Percentiles rank a stretch among this genome's conserved stretches.
These are phyloP conservation scores for Heloderma charlesbogerti DNA, from an alignment of 2,113 vertebrate species.

Conservation along the genomic window DNA sequence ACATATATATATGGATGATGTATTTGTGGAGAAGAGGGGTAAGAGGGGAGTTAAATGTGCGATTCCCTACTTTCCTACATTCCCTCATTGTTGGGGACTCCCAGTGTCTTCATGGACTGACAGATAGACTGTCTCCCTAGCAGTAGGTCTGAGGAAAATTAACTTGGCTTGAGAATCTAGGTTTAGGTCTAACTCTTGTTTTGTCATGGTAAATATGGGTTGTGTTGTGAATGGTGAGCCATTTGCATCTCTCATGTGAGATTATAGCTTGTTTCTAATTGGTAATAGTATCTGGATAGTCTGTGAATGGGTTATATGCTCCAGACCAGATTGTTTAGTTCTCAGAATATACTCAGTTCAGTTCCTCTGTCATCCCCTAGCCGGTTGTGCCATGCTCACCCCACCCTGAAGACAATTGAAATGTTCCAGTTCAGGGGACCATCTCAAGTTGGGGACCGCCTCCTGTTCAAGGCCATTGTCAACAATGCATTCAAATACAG, in stretches of 20 bases:
- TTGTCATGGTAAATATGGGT: not conserved
- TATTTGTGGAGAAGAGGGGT: not conserved
- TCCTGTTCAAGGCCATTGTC: constrained; percentile 94
- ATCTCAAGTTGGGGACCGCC: constrained; percentile 92
- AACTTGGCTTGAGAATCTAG: not conserved
- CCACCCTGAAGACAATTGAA: constrained; percentile 92
- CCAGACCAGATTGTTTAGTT: not conserved
- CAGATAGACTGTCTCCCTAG: not conserved
- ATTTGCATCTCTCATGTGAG: not conserved
- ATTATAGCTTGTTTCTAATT: not conserved
- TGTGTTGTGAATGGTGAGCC: not conserved
- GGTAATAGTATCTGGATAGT: not conserved
- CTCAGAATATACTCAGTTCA: not conserved
- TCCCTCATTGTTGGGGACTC: not conserved
- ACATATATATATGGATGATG: not conserved
- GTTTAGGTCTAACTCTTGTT: not conserved
- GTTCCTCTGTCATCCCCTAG: constrained; percentile 66
- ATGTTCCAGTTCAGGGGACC: constrained; percentile 98
- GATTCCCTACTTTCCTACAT: not conserved
- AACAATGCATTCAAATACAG: constrained; percentile 97
- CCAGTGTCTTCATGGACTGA: not conserved
- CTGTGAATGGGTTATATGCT: not conserved
- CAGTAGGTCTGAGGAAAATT: not conserved
- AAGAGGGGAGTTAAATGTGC: not conserved
- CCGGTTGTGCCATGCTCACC: constrained; percentile 90